These are phyloP conservation scores for Tinamus guttatus DNA, from an alignment of 2,113 vertebrate genomes.

Conservation along the genomic window DNA sequence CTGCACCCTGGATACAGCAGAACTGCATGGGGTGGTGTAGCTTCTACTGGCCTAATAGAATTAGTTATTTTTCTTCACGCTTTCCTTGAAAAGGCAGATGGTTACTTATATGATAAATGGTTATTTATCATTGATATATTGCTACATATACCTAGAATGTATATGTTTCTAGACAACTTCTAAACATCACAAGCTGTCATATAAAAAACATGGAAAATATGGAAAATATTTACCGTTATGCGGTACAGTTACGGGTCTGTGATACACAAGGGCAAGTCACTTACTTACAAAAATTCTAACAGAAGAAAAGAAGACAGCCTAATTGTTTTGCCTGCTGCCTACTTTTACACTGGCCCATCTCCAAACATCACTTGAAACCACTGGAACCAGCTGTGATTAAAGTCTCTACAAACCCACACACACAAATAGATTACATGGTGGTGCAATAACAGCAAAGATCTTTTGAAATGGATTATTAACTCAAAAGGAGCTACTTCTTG, in stretches of 20 bases:
- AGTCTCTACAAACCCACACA: neutral
- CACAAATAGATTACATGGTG: slow-evolving; percentile 61
- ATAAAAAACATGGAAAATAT: neutral
- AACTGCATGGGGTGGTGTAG: neutral
- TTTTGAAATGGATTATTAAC: slow-evolving; percentile 63
- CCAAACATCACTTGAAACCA: slow-evolving; percentile 43
- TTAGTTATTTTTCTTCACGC: neutral
- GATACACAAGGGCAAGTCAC: too few relatives aligned
- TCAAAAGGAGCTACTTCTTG: slow-evolving; percentile 47
- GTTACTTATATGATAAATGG: neutral
- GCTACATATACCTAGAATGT: neutral
- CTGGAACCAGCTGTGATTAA: slow-evolving; percentile 40
- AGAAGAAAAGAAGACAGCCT: rapidly evolving
- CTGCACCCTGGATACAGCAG: neutral
- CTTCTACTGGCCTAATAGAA: neutral
- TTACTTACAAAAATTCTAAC: neutral
- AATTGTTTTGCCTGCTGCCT: slow-evolving; percentile 1
- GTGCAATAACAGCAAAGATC: slow-evolving; percentile 51
- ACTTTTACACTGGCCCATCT: slow-evolving; percentile 6
- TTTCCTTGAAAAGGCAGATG: neutral
- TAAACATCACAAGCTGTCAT: neutral
- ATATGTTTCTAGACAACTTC: neutral
- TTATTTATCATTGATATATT: neutral
- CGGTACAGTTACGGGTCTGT: too few relatives aligned
- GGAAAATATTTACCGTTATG: neutral